Evolutionary conservation across 2,888 invertebrate species (phyloP), one percentile per base, ranked within the genome.

Genomic region (Chironomus tentans): DNA sequence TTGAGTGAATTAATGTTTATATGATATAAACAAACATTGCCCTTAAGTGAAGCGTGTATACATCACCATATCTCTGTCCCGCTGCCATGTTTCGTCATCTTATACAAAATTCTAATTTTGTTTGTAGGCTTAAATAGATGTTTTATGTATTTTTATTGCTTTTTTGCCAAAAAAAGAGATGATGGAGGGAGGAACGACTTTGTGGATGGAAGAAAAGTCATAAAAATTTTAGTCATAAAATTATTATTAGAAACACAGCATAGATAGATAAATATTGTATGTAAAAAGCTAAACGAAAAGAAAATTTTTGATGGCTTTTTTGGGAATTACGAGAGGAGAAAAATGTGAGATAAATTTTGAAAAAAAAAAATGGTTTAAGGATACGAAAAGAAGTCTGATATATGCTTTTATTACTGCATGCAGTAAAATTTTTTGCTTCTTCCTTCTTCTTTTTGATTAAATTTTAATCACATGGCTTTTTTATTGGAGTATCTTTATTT

Each of bases 241-340:
- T 68, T 74, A 74, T 74, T 74, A 74, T 62, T 56, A 56, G 56
- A 48, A 18, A 48, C 61, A 68, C 65, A 68, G 24, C 22, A 56
- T 56, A 74, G 74, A 74, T 74, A 74, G 15, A 61, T 65, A 56
- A 56, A 56, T 65, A 38, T 10, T 10, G 38, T 38, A 38, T 65
- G 65, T n/a, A 65, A 15, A 21, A 28, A 28, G 72, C 62, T 47
- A 12, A 74, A 38, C 38, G 38, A 65, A 65, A 24, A 65, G 65
- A 22, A 65, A 65, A 24, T 65, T 65, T 74, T 74, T 74, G 74
- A 74, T 74, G 74, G 62, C 68, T 74, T 65, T 28, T 21, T 62
- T 62, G 61, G 61, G 56, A 72, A 72, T 15, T 15, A 47, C 28
- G 47, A 71, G n/a, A 71, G 21, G 7, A 61, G 5, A 21, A 21